Conservation (phyloP, 2,113 vertebrate genomes). For the Phycodurus eques region DNA sequence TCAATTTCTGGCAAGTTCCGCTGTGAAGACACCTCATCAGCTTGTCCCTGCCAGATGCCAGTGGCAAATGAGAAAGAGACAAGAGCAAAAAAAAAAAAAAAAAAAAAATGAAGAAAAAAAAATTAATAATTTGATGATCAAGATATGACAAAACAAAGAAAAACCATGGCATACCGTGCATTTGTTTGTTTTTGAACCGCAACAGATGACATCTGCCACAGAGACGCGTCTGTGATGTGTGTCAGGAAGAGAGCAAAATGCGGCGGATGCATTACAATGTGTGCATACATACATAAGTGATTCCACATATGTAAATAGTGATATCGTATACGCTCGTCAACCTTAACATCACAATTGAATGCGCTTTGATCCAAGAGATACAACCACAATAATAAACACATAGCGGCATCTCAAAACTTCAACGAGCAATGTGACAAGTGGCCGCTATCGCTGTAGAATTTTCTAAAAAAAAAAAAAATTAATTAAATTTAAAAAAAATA, state of each 20-base stretch:
- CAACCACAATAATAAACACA: neutral
- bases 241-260: constrained; percentile 17
- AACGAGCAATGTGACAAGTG: no score
- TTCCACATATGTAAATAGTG: constrained; percentile 7
- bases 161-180: constrained; percentile 53
- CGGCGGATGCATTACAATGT: constrained; percentile 1
- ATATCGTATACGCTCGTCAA: neutral
- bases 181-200: constrained; percentile 70
- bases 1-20: constrained; percentile 61
- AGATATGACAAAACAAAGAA: constrained; percentile 72
- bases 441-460: no score
- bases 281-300: constrained; percentile 1
- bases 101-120: neutral
- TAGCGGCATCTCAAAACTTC: neutral
- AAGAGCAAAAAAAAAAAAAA: neutral
- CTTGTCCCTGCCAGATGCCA: constrained; percentile 63
- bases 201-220: constrained; percentile 55
- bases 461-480: no score
- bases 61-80: constrained; percentile 14
- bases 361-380: neutral
- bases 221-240: constrained; percentile 29
- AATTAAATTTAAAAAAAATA: no score
- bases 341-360: neutral
- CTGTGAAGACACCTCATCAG: constrained; percentile 60
- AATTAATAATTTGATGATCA: constrained; percentile 58